Evolutionary conservation across 2,888 invertebrate genomes (phyloP).

Genomic region (Cybosia mesomella): DNA sequence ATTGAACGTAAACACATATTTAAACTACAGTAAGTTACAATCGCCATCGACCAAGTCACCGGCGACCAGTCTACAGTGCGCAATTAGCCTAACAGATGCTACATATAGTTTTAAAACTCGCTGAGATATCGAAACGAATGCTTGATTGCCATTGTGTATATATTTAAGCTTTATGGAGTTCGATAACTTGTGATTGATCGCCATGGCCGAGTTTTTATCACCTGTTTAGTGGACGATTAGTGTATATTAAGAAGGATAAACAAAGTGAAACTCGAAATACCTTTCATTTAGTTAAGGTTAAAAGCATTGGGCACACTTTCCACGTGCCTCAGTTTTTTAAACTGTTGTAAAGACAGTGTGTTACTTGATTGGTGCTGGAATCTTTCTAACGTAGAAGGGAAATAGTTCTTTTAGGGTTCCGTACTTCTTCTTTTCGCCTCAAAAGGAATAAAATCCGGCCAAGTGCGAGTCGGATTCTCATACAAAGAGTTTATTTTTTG

Average conservation of each 20-base stretch:
- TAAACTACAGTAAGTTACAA: too few species aligned
- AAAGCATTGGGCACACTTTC: background rate
- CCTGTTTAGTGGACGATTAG: slow-evolving; percentile 4
- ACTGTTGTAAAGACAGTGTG: background rate
- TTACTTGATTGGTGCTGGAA: background rate
- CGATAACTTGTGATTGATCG: slow-evolving; percentile 39
- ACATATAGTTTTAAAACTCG: slow-evolving; percentile 14
- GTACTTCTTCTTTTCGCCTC: too few species aligned
- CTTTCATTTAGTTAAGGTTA: background rate
- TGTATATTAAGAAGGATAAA: background rate
- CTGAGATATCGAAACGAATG: slow-evolving; percentile 31
- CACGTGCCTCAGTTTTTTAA: background rate
- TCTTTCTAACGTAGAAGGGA: too few species aligned
- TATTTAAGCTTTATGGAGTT: slow-evolving; percentile 28
- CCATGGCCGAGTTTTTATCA: slow-evolving; percentile 9
- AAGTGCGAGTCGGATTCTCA: too few species aligned
- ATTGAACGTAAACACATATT: too few species aligned
- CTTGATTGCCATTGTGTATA: slow-evolving; percentile 28
- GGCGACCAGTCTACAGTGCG: too few species aligned
- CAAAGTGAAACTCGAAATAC: background rate
- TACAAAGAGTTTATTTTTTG: too few species aligned
- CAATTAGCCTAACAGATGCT: slow-evolving; percentile 27
- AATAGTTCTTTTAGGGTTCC: too few species aligned
- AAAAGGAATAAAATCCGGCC: too few species aligned
- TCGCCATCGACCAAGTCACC: too few species aligned